A percentile compares a stretch with the other conserved stretches of the same genome.
phyloP scores from a whole-genome alignment of 2,888 invertebrate genomes.

The Aphodius granarius region DNA sequence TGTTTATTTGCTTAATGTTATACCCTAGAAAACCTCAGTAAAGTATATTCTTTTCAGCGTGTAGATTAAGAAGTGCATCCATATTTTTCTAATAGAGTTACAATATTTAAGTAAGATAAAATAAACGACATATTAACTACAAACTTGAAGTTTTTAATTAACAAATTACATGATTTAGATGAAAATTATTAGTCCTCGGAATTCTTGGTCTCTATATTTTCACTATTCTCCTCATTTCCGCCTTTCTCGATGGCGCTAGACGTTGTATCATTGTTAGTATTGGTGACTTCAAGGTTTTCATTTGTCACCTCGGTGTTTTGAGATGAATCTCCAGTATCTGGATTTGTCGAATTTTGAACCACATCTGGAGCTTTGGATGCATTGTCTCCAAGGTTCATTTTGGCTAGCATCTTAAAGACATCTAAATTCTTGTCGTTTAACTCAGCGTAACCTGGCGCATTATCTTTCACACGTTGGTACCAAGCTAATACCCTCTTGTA shows the following conservation, averaged over 20 bases:
- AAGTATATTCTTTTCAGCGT: neutral
- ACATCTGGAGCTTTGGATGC: neutral
- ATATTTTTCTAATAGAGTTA: no score
- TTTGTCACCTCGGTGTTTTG: no score
- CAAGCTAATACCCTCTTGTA: constrained; percentile 69
- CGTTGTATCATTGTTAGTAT: no score
- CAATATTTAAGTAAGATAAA: neutral
- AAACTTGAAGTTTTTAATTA: neutral
- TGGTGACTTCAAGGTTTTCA: neutral
- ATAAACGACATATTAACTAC: neutral
- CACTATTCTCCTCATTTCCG: neutral
- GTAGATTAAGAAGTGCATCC: no score
- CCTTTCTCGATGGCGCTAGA: no score
- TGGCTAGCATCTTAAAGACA: neutral
- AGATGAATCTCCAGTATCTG: neutral
- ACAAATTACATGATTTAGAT: neutral
- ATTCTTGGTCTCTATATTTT: neutral
- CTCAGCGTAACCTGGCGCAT: constrained; percentile 60
- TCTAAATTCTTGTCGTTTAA: constrained; percentile 26
- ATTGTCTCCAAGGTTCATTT: neutral
- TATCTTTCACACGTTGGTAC: constrained; percentile 61
- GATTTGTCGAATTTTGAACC: neutral
- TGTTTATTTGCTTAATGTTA: no score
- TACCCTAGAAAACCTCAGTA: no score
- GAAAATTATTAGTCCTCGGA: no score